phyloP scores from a whole-genome alignment of 2,797 vertebrate species.

The Rhynchonycteris naso region DNA sequence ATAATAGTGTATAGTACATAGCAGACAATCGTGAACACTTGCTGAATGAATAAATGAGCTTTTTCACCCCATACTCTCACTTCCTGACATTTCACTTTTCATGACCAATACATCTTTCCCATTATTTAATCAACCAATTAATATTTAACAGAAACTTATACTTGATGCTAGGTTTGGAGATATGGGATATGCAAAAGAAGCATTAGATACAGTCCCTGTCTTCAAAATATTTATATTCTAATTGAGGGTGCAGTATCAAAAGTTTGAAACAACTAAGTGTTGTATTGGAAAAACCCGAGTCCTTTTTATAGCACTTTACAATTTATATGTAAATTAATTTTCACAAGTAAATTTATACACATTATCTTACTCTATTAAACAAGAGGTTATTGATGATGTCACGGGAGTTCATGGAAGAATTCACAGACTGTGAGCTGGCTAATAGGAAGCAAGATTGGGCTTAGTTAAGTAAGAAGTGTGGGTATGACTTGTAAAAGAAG shows the following conservation, averaged over 20 bases:
- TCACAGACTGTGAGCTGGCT: background rate
- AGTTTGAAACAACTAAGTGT: background rate
- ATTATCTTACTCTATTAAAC: background rate
- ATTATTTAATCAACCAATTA: background rate
- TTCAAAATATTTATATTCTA: background rate
- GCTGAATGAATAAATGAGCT: background rate
- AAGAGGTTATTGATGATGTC: background rate
- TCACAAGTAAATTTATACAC: background rate
- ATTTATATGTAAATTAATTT: slow-evolving; percentile 38
- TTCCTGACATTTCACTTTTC: slow-evolving; percentile 2
- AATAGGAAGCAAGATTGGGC: background rate
- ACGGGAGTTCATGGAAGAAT: background rate
- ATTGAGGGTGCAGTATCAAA: background rate
- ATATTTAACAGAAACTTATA: background rate
- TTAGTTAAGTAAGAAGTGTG: background rate
- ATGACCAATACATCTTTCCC: background rate
- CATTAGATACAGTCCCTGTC: background rate
- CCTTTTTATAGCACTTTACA: background rate
- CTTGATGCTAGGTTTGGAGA: background rate
- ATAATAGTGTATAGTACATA: background rate
- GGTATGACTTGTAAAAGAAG: background rate
- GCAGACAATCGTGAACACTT: background rate
- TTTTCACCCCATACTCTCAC: background rate
- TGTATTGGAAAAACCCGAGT: slow-evolving; percentile 31
- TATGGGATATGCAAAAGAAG: background rate